Evolutionary conservation across 2,888 invertebrate genomes (phyloP).

Genomic region (Mimas tiliae): DNA sequence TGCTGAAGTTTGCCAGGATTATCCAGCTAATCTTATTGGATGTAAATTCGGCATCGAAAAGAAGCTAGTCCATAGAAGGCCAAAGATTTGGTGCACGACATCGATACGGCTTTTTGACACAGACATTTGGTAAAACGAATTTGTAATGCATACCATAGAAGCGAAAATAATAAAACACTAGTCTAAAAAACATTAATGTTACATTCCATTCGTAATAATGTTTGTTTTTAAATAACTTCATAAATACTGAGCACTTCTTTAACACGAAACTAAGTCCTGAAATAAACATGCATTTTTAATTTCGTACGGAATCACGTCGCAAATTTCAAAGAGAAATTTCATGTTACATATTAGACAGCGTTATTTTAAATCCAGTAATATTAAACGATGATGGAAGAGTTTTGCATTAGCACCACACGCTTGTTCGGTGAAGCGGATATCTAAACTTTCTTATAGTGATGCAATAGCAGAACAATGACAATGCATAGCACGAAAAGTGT

Average conservation of each 20-base stretch:
- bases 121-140: neutral
- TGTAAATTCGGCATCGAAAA: neutral
- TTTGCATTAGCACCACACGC: slow-evolving; percentile 22
- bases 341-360: neutral
- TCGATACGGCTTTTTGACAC: neutral
- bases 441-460: slow-evolving; percentile 30
- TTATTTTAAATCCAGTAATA: slow-evolving; percentile 15
- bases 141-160: neutral
- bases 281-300: neutral
- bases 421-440: slow-evolving; percentile 25
- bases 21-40: neutral
- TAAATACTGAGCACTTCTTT: neutral
- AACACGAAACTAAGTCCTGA: neutral
- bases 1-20: too few species aligned
- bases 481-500: slow-evolving; percentile 17
- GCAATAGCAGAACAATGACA: slow-evolving; percentile 29
- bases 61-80: neutral
- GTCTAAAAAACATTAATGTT: neutral
- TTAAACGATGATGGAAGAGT: slow-evolving; percentile 23
- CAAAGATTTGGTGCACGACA: slow-evolving; percentile 1
- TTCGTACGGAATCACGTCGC: neutral
- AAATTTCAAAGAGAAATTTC: neutral
- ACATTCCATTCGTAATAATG: neutral
- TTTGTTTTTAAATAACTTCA: neutral
- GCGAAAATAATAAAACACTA: neutral